phyloP scores from a whole-genome alignment of 2,888 invertebrate species.

The Fragum whitleyi region DNA sequence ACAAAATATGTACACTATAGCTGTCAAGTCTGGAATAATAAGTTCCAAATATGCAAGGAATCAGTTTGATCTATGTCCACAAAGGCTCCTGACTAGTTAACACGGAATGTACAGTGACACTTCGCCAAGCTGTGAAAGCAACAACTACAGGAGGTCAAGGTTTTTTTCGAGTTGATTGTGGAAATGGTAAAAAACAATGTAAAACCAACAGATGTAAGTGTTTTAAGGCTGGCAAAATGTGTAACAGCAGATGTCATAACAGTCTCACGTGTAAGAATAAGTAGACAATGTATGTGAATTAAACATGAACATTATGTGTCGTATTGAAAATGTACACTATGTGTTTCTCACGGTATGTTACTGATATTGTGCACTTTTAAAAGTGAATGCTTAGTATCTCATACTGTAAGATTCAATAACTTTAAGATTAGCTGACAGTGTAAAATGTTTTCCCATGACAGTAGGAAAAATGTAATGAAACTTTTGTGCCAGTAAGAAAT shows the following conservation, averaged over 20 bases:
- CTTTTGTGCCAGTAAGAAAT: no score
- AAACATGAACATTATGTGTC: no score
- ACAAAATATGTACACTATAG: constrained; percentile 13
- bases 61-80: constrained; percentile 23
- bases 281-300: no score
- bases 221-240: not conserved
- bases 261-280: constrained; percentile 16
- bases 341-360: no score
- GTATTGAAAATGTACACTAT: no score
- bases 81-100: not conserved
- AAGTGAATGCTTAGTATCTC: no score
- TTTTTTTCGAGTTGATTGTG: constrained; percentile 11
- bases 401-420: no score
- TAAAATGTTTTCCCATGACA: no score
- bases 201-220: constrained; percentile 20
- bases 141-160: constrained; percentile 20
- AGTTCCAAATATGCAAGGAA: constrained; percentile 16
- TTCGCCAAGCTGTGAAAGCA: constrained; percentile 14
- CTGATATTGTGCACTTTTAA: no score
- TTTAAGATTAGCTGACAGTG: no score
- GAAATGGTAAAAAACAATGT: constrained; percentile 9
- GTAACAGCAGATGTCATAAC: constrained; percentile 8
- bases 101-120: not conserved
- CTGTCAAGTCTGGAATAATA: constrained; percentile 17
- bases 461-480: no score